Evolutionary conservation across 2,113 vertebrate genomes (phyloP), one percentile per base, ranked within the genome.

Genomic region (Megaptera novaeangliae): DNA sequence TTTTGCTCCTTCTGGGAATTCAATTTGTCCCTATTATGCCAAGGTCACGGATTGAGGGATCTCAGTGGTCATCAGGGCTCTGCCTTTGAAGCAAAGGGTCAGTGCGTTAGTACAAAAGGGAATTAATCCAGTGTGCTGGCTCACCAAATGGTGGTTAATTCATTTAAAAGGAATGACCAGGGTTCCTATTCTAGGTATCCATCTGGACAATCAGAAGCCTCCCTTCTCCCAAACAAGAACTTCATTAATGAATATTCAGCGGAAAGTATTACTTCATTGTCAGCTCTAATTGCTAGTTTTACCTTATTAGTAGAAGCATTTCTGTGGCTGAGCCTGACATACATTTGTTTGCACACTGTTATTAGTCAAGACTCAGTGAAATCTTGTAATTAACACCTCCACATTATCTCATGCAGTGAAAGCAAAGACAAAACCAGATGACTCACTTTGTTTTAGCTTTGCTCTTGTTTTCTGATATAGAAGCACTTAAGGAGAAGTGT

Each of bases 301-400:
- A 98, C 98, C 98, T 98, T 99, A 99, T 99, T 99, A 99, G 98
- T 98, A 98, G 97, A 98, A 98, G 98, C 98, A 98, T 99, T 98
- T 99, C 98, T 98, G 98, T 98, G 98, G 98, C 98, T 98, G 98
- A 98, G 98, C 98, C 98, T 99, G 98, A 99, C 98, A 98, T 92
- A 98, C 97, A 98, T 98, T 99, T 99, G 99, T 99, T 99, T 99
- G 98, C 98, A 99, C 98, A 99, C 98, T 99, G 98, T 99, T 99
- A 99, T 98, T 99, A 99, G 98, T 98, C 98, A 99, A 98, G 98
- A 99, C 98, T 98, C 98, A 97, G 98, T 98, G 98, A 98, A 99
- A 97, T 99, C 98, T 96, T 98, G 98, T 99, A 99, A 99, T 99
- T 99, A 99, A 99, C 99, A 99, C 98, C 98, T 99, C 98, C 98